phyloP scores from a whole-genome alignment of 2,113 vertebrate species.

The Indri indri region DNA sequence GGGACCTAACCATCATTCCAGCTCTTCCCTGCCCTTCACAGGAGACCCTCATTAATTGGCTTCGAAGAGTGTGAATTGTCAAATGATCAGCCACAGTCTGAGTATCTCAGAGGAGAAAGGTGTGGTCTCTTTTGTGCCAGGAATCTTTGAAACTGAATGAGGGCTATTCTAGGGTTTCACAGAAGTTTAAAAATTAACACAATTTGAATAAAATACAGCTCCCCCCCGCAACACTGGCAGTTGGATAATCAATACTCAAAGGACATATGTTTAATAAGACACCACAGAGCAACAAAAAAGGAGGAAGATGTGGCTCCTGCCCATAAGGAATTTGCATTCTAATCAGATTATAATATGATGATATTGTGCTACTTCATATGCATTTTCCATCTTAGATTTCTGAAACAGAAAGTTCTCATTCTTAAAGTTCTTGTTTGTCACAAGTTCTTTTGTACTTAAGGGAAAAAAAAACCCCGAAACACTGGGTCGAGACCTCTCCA shows the following conservation, averaged over 20 bases:
- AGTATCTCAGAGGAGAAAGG: neutral
- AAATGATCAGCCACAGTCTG: neutral
- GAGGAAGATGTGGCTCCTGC: neutral
- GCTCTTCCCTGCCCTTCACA: neutral
- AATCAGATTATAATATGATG: neutral
- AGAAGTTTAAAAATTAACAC: neutral
- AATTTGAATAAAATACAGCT: neutral
- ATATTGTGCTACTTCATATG: neutral
- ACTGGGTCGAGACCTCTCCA: neutral
- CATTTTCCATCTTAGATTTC: constrained; percentile 4
- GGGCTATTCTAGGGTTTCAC: neutral
- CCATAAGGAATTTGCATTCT: neutral
- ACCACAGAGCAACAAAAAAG: neutral
- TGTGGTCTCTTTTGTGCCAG: neutral
- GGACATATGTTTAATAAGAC: neutral
- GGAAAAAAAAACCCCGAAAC: neutral
- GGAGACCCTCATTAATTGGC: neutral
- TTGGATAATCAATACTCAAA: constrained; percentile 15
- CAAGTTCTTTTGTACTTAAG: neutral
- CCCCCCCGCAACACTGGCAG: neutral
- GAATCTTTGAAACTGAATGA: neutral
- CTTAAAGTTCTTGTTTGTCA: neutral
- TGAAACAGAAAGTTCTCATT: neutral
- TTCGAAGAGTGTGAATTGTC: neutral
- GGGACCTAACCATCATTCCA: neutral